Base-by-base conservation (phyloP, 2,113 vertebrate species). In the Oenanthe oenanthe region DNA sequence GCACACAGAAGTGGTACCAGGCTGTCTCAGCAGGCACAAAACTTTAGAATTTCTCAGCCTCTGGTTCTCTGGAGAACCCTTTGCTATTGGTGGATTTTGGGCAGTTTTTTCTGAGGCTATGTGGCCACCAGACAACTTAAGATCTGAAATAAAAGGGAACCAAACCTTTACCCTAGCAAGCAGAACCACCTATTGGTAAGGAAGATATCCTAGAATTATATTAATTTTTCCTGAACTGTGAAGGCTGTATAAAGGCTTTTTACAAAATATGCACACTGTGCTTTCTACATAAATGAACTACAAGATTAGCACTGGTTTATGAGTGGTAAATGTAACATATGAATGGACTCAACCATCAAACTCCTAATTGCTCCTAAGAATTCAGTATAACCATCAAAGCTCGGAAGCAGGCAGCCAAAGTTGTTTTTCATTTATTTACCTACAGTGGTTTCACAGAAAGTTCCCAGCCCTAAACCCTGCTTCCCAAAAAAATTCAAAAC, bases 241-340 rank as follows among this genome's bases (percentile, higher is more conserved):
- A 77, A 42, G 36, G 29, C 17, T 40, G 15, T 17, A 8, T 43
- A 12, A 57, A 45, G 26, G 83, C 28, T 67, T 47, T 38, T 48
- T 2, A 26, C 5, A 72, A 34, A 66, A 40, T 12, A 57, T 0
- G 0, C 32, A 48, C 0, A 0, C 10, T 22, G 4, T 24, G 12
- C 6, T 82, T 77, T 51, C 36, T 68, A 74, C 11, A 28, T 28
- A 53, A 70, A 67, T 2, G 2, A 20, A 12, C 5, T 19, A 36
- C 0, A 1, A 71, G 7, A 58, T 22, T 8, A 75, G 12, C 7
- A 22, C 26, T n/a, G 7, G 19, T 58, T 88, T 65, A 40, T 34
- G 6, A 66, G 18, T 22, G 42, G 7, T 9, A 61, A 82, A 31
- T 10, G 7, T 34, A 54, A 68, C 17, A 75, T 92, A 87, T 29